Conservation (phyloP, 2,797 vertebrate species). For the Anisognathus igniventris region DNA sequence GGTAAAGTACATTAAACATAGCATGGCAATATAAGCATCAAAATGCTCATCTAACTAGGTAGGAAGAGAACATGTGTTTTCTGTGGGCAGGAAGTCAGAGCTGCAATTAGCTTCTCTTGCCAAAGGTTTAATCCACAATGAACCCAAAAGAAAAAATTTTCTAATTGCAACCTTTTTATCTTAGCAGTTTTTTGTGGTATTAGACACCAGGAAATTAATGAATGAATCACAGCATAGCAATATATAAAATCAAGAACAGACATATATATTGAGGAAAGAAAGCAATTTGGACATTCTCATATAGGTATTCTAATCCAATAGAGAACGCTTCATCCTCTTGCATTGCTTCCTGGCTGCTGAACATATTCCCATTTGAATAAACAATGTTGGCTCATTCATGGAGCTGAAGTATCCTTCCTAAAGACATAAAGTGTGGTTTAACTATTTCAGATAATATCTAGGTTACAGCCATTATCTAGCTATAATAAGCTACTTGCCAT, state of each 20-base stretch:
- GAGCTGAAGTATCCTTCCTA: background rate
- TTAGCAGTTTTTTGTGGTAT: background rate
- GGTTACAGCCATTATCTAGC: background rate
- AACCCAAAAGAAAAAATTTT: background rate
- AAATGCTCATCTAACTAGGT: background rate
- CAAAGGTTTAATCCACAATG: background rate
- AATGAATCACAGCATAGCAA: background rate
- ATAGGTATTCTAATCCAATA: background rate
- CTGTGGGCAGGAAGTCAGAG: background rate
- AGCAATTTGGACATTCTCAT: background rate
- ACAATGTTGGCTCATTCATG: background rate
- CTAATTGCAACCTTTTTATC: background rate
- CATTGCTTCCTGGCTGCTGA: background rate
- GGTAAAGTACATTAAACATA: background rate
- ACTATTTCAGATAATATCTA: constrained; percentile 2
- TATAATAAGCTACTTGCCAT: background rate
- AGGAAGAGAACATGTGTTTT: background rate
- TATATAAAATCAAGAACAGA: background rate
- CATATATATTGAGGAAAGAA: background rate
- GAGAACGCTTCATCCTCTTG: background rate
- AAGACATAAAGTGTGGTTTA: background rate
- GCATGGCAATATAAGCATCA: background rate
- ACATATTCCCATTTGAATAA: background rate
- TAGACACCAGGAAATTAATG: background rate
- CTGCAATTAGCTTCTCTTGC: background rate